phyloP scores from a whole-genome alignment of 2,113 vertebrate genomes.

The Entelurus aequoreus region DNA sequence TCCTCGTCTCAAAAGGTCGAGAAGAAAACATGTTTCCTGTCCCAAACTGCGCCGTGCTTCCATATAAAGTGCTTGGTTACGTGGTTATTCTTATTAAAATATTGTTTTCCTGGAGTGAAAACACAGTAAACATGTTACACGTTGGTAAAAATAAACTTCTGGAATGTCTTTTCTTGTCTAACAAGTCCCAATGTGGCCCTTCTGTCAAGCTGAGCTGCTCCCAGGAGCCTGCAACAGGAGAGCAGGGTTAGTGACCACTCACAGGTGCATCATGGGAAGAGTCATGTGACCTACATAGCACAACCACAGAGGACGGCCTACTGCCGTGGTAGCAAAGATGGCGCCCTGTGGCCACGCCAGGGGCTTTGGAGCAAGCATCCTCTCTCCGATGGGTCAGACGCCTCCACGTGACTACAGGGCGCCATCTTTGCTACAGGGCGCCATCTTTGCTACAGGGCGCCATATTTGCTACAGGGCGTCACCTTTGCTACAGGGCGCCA shows the following conservation, averaged over 20 bases:
- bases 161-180: conserved; percentile 87
- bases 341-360: too few relatives aligned
- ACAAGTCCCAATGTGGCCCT: conserved; percentile 81
- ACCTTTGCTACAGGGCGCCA: too few relatives aligned
- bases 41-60: conserved; percentile 63
- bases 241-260: conserved; percentile 3
- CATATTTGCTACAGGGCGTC: too few relatives aligned
- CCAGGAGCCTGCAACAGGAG: conserved; percentile 92
- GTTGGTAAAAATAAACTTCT: conserved; percentile 82
- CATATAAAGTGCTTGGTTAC: conserved; percentile 80
- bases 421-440: too few relatives aligned
- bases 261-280: background rate
- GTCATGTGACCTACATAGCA: too few relatives aligned
- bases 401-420: too few relatives aligned
- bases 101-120: conserved; percentile 79
- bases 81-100: conserved; percentile 80
- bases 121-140: conserved; percentile 82
- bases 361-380: too few relatives aligned
- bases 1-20: background rate
- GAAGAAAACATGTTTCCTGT: background rate
- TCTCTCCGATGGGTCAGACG: too few relatives aligned
- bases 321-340: too few relatives aligned
- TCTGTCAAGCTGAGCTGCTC: conserved; percentile 95
- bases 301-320: too few relatives aligned
- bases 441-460: too few relatives aligned